Evolutionary conservation across 1,140 invertebrate genomes (phyloP).

Genomic region (Aphaenogaster rudis): DNA sequence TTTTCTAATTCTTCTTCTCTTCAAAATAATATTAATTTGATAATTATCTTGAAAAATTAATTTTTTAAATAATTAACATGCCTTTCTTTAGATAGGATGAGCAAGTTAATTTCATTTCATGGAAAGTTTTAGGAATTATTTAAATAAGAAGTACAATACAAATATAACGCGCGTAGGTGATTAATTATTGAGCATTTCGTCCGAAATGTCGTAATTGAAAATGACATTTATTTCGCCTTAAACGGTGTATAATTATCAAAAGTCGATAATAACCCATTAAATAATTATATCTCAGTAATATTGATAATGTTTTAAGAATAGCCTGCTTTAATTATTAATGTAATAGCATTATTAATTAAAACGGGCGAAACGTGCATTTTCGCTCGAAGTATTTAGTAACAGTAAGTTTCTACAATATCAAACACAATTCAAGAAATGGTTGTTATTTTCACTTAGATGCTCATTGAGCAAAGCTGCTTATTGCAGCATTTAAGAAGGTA

Average conservation of each 20-base stretch:
- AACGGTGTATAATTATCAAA: constrained; percentile 44
- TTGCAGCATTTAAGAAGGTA: background rate
- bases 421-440: background rate
- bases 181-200: background rate
- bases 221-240: background rate
- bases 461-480: background rate
- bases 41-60: too few relatives aligned
- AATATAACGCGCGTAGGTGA: background rate
- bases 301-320: constrained; percentile 28
- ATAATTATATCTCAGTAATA: background rate
- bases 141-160: background rate
- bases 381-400: background rate
- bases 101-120: background rate
- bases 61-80: too few relatives aligned
- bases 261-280: constrained; percentile 37
- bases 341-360: constrained; percentile 3
- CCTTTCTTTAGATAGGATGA: background rate
- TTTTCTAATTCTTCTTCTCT: background rate
- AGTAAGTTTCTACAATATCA: background rate
- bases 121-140: constrained; percentile 7
- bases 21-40: too few relatives aligned
- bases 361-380: background rate
- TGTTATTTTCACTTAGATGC: background rate
- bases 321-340: constrained; percentile 7
- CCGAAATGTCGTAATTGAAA: background rate